Conservation (phyloP, 2,797 vertebrate genomes). For the Brachyalestes nurse region DNA sequence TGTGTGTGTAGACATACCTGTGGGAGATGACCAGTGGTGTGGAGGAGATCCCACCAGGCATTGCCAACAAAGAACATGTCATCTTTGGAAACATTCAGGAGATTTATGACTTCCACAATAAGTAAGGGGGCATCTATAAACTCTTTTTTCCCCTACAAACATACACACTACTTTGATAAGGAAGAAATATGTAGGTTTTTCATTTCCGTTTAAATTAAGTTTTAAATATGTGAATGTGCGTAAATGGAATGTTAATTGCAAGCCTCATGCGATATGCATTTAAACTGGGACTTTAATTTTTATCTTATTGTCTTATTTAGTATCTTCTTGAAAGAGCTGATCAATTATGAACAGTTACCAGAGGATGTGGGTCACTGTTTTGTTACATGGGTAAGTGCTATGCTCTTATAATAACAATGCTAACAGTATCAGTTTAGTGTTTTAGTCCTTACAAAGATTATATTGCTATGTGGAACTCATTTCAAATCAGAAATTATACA, state of each 20-base stretch:
- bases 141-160: not conserved
- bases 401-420: not conserved
- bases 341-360: conserved; percentile 97
- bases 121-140: conserved; percentile 77
- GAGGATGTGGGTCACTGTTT: conserved; percentile 99
- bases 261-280: conserved; percentile 27
- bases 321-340: conserved; percentile 96
- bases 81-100: conserved; percentile 99
- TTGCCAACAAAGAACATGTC: conserved; percentile 92
- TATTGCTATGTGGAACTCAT: not conserved
- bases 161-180: not conserved
- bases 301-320: conserved; percentile 69
- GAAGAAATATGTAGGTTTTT: not conserved
- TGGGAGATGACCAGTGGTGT: conserved; percentile 97
- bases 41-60: conserved; percentile 92
- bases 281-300: conserved; percentile 6
- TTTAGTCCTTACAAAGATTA: not conserved
- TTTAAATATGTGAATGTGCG: conserved; percentile 20
- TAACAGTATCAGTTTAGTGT: not conserved
- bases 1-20: conserved; percentile 88
- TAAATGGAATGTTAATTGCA: conserved; percentile 3
- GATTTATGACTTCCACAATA: conserved; percentile 97
- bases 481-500: not conserved
- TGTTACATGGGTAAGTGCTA: conserved; percentile 92
- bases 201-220: conserved; percentile 20